Evolutionary conservation across 2,113 vertebrate genomes (phyloP), one percentile per base, ranked within the genome.

Genomic region (Stercorarius parasiticus): DNA sequence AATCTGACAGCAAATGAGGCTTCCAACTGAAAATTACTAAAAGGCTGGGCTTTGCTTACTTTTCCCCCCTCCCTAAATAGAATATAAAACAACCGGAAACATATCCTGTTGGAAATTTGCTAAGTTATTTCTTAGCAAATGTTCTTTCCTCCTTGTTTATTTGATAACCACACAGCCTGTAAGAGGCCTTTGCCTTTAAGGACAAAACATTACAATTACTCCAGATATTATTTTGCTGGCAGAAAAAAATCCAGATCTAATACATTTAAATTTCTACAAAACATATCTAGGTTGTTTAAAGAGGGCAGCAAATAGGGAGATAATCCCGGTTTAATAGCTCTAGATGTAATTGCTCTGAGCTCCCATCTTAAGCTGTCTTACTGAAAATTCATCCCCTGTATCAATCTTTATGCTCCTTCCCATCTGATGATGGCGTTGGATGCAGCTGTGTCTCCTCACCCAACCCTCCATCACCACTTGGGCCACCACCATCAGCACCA

Each of bases 251-350:
- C 61, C 52, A 69, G 56, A 42, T 19, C 32, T 6, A 88, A 88
- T 11, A 49, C 43, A 67, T 73, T 38, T 58, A 38, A 13, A 80
- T 84, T 55, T 65, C 65, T 55, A 52, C 55, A 64, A 82, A 92
- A 50, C 47, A 43, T 12, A 87, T 40, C 78, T 23, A 59, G 59
- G 72, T 55, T 90, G 80, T 82, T 73, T 55, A 66, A 88, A 64
- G 64, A 92, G 32, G n/a, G 70, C 26, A 85, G 82, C 86, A 92
- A 84, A 84, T 7, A 80, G 32, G 82, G 76, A 94, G 80, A 92
- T 95, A 96, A 96, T 88, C 90, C 88, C 59, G 58, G 30, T 88
- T 87, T 92, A 95, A 66, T 90, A 90, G 92, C 74, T 65, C 30
- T 23, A 61, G 53, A 62, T 94, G 92, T 50, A 95, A 86, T 58